Base-by-base conservation (phyloP, 2,797 vertebrate species). In the Oryzias dopingdopingensis region DNA sequence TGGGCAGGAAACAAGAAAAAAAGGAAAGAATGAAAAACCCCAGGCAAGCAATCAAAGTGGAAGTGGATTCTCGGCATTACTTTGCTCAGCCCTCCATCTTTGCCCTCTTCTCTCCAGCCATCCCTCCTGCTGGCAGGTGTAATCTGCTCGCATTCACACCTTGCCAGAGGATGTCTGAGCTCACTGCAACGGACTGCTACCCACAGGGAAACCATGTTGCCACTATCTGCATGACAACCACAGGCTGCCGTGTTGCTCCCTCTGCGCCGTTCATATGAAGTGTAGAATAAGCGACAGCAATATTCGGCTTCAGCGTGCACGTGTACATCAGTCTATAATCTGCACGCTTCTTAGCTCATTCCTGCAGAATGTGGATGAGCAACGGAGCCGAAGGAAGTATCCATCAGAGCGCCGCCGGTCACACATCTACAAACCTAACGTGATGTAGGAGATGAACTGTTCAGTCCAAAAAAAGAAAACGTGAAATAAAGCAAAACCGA, bases 61-160 rank as follows among this genome's bases (percentile, higher is more conserved):
- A 81, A 79, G 80, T 70, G 77, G 59, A 65, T 78, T 82, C 70
- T 68, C 80, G 76, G 79, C 77, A 63, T 77, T 65, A 81, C 51
- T 82, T 70, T 82, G 52, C 70, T 56, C 57, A 45, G 62, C 61
- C 67, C 66, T 73, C 68, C 58, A 65, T 73, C 79, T 68, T 74
- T 62, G 58, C 55, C 32, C 73, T 70, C 60, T 59, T 40, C 75
- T 70, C 62, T 67, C 49, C 49, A 65, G 68, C 71, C 51, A 46
- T 70, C 72, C 70, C 70, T 76, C 76, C 80, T 62, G 80, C 83
- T 83, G 84, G 83, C 87, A 85, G 86, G 76, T 87, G 81, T 85
- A 88, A 88, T 87, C 84, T 87, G 85, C 80, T 84, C 70, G 65
- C 75, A 81, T 85, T 89, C 87, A 81, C 82, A 85, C 84, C 77